phyloP scores from a whole-genome alignment of 2,888 invertebrate species.

The Melieria picta region DNA sequence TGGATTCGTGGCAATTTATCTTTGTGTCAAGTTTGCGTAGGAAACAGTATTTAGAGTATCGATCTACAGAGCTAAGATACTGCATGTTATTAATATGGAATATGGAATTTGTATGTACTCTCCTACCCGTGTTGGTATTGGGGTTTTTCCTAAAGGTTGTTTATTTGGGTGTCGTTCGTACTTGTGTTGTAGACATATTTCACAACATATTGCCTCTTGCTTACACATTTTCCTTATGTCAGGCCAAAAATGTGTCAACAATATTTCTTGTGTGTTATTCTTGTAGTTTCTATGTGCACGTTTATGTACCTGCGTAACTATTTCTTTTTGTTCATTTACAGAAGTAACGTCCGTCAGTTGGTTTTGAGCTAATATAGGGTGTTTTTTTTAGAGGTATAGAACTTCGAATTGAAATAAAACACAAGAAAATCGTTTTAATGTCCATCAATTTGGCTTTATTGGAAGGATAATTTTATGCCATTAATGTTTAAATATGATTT shows the following conservation, averaged over 20 bases:
- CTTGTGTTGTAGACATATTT: neutral
- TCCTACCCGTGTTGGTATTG: too few species aligned
- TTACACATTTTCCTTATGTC: too few species aligned
- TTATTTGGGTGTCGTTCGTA: slow-evolving; percentile 1
- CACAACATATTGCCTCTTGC: too few species aligned
- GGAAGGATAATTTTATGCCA: too few species aligned
- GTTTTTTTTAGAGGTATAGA: too few species aligned
- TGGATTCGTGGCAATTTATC: slow-evolving; percentile 12
- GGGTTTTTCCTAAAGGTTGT: neutral
- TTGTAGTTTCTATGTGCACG: neutral
- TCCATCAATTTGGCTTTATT: too few species aligned
- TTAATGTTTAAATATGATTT: too few species aligned
- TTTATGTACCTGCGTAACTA: neutral
- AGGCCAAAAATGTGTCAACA: too few species aligned
- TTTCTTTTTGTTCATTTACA: neutral
- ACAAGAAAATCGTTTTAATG: too few species aligned
- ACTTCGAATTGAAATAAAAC: too few species aligned
- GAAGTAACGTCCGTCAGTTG: neutral
- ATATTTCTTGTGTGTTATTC: neutral
- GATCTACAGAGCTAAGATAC: slow-evolving; percentile 7
- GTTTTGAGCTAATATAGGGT: neutral
- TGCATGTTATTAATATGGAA: too few species aligned
- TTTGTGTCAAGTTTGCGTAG: slow-evolving; percentile 17
- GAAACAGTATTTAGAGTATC: slow-evolving; percentile 17
- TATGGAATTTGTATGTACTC: slow-evolving; percentile 27